phyloP scores from a whole-genome alignment of 2,113 vertebrate species.

The Origma solitaria region DNA sequence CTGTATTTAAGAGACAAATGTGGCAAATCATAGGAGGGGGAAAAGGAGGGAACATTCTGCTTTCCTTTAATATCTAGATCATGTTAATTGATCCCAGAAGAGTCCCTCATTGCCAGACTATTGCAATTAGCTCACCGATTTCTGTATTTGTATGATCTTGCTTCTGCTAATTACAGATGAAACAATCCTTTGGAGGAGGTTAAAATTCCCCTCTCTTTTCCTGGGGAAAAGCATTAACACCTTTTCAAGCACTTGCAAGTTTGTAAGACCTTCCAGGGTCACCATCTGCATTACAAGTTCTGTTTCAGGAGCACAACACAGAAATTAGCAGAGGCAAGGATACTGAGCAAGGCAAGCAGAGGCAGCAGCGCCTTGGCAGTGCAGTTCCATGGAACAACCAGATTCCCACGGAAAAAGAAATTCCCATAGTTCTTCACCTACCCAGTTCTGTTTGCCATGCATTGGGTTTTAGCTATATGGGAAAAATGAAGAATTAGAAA shows the following conservation, averaged over 20 bases:
- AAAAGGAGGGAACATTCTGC: neutral
- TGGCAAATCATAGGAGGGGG: neutral
- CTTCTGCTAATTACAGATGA: constrained; percentile 4
- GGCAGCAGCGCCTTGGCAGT: neutral
- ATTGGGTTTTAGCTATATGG: rapidly evolving
- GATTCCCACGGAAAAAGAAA: neutral
- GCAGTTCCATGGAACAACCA: neutral
- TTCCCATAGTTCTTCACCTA: neutral
- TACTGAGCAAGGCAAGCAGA: neutral
- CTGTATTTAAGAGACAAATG: neutral
- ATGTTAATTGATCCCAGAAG: constrained; percentile 15
- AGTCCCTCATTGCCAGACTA: neutral
- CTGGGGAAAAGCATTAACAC: neutral
- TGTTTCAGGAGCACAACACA: neutral
- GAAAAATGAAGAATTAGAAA: neutral
- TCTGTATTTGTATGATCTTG: neutral
- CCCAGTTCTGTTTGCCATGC: neutral
- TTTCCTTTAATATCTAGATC: constrained; percentile 7
- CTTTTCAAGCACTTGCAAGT: neutral
- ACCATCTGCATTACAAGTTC: neutral
- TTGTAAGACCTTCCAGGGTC: neutral
- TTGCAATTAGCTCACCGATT: neutral
- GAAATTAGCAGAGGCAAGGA: neutral
- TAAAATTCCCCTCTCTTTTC: neutral
- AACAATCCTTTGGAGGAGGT: neutral